Percentiles rank a stretch among this genome's conserved stretches.
Evolutionary conservation across 1,140 invertebrate genomes (phyloP).

Genomic region (Micrasema minimum): DNA sequence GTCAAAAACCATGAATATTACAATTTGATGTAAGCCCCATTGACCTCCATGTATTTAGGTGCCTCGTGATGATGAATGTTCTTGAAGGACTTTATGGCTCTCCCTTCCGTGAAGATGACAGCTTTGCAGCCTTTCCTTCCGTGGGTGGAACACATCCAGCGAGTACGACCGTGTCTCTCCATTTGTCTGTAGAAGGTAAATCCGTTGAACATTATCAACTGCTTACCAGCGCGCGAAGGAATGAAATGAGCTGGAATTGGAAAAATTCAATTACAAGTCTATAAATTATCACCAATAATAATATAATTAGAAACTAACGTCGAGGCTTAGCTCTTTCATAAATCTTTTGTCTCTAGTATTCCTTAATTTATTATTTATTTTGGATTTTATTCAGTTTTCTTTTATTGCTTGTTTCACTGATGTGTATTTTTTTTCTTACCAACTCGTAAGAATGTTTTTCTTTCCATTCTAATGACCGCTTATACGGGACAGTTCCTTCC

Average conservation of each 20-base stretch:
- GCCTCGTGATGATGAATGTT: slow-evolving; percentile 50
- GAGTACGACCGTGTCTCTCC: not conserved
- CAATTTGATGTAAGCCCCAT: not conserved
- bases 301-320: not conserved
- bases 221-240: not conserved
- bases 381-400: not conserved
- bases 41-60: not conserved
- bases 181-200: not conserved
- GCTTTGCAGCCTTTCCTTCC: slow-evolving; percentile 56
- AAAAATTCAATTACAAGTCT: not conserved
- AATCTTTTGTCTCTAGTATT: not conserved
- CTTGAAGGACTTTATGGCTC: slow-evolving; percentile 46
- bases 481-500: too few species aligned
- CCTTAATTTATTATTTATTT: not conserved
- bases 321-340: not conserved
- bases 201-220: not conserved
- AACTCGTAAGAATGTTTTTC: too few species aligned
- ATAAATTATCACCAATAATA: not conserved
- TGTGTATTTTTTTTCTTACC: not conserved
- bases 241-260: not conserved
- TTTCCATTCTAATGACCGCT: too few species aligned
- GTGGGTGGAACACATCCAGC: slow-evolving; percentile 57
- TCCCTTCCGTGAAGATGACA: slow-evolving; percentile 55
- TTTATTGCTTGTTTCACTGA: not conserved
- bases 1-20: too few species aligned